Conservation (phyloP, 2,888 invertebrate genomes). For the Erebia aethiops region DNA sequence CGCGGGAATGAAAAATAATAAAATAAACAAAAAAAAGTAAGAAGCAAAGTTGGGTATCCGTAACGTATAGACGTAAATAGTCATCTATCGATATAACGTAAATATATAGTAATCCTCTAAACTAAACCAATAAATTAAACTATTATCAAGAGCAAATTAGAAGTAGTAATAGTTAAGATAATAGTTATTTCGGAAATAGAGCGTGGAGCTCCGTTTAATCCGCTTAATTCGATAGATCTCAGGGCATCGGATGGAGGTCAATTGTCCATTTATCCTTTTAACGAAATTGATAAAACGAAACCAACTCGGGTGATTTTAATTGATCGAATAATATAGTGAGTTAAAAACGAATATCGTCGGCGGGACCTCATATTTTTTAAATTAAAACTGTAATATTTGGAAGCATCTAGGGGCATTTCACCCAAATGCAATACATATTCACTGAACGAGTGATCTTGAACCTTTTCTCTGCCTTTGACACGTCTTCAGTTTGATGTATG, state of each 20-base stretch:
- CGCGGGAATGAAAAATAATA: not conserved
- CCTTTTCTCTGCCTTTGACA: not conserved
- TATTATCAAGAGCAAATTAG: slow-evolving; percentile 14
- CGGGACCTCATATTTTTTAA: not conserved
- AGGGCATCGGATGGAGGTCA: slow-evolving; percentile 79
- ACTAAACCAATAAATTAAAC: slow-evolving; percentile 11
- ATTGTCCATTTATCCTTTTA: slow-evolving; percentile 83
- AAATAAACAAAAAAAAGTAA: not conserved
- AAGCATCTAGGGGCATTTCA: not conserved
- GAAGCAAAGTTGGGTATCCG: not conserved
- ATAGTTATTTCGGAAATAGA: slow-evolving; percentile 49
- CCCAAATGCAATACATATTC: not conserved
- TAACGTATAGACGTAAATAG: not conserved
- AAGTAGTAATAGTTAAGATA: slow-evolving; percentile 25
- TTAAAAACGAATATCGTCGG: slow-evolving; percentile 69
- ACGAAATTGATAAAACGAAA: slow-evolving; percentile 82
- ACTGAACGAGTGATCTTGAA: not conserved
- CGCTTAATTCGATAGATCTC: slow-evolving; percentile 75
- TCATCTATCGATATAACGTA: not conserved
- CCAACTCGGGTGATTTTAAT: slow-evolving; percentile 78
- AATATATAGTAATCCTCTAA: not conserved
- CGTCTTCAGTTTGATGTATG: not conserved
- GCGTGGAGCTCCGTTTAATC: slow-evolving; percentile 70
- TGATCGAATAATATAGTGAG: slow-evolving; percentile 72
- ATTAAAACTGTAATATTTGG: not conserved